Evolutionary conservation across 2,113 vertebrate genomes (phyloP), one percentile per base, ranked within the genome.

Genomic region (Anhinga rufa): DNA sequence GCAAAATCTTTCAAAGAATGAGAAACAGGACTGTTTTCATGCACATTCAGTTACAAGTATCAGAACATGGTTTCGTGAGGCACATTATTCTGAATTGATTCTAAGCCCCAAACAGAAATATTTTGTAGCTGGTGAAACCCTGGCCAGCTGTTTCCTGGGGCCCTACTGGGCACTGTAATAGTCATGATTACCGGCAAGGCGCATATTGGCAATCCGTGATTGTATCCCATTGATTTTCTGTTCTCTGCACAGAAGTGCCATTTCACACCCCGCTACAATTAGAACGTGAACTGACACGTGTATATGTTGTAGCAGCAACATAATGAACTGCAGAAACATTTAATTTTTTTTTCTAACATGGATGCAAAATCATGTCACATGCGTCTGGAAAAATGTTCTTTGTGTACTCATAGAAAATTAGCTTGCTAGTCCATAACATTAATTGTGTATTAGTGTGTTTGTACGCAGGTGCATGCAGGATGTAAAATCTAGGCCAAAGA

Each of bases 351-450:
- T 91, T 40, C 19, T 76, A 49, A 52, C 20, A 22, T 4, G 10
- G 15, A 22, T 34, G 14, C 40, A 72, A 51, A 84, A 32, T 21
- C 0, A 0, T 4, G 3, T 46, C 13, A 52, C 49, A 7, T 12
- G 19, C 75, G 68, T 17, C 61, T 51, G 24, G 38, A 76, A 76
- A 80, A 21, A 21, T 14, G 2, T 40, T 57, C 28, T 68, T 24
- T 46, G 4, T 13, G 7, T 42, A 55, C 10, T 46, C 42, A 34
- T 5, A 54, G 42, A 71, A 80, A 40, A 62, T 40, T 7, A 79
- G 2, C 17, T 74, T 40, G 46, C 28, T 57, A 40, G 34, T 22
- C 15, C 26, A 1, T 40, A 49, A 32, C 10, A 40, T 11, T 70
- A 40, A 38, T 10, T 69, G 36, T 31, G 7, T 19, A 44, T 29